These are phyloP conservation scores for Murina feae DNA, from an alignment of 2,113 vertebrate species.

Conservation along the genomic window DNA sequence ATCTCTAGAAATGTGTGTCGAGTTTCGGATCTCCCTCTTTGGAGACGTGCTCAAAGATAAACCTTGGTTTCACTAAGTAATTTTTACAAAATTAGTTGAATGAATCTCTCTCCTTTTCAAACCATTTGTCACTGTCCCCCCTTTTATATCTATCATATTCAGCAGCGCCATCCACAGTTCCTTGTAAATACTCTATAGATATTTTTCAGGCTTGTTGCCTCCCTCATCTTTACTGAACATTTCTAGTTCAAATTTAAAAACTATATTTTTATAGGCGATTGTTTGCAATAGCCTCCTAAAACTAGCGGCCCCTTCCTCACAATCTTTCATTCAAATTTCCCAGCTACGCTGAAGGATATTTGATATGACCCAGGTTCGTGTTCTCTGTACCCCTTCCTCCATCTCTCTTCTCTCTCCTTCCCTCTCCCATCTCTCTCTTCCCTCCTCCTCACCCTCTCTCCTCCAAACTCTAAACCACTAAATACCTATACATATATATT, in stretches of 20 bases:
- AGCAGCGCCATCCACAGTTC: neutral
- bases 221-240: neutral
- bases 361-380: neutral
- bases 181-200: neutral
- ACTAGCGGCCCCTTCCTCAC: neutral
- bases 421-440: too few relatives aligned
- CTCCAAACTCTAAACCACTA: neutral
- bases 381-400: neutral
- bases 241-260: neutral
- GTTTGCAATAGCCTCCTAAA: neutral
- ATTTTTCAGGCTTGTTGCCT: neutral
- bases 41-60: neutral
- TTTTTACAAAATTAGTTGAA: neutral
- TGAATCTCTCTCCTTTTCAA: neutral
- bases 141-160: neutral
- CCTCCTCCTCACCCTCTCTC: rapidly evolving
- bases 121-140: neutral
- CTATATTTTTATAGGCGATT: neutral
- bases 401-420: rapidly evolving
- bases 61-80: neutral
- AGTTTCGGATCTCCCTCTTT: neutral
- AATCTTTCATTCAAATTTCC: neutral
- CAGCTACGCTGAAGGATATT: neutral
- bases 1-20: neutral
- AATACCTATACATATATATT: neutral